phyloP scores from a whole-genome alignment of 2,797 vertebrate species.

The Columba guinea region DNA sequence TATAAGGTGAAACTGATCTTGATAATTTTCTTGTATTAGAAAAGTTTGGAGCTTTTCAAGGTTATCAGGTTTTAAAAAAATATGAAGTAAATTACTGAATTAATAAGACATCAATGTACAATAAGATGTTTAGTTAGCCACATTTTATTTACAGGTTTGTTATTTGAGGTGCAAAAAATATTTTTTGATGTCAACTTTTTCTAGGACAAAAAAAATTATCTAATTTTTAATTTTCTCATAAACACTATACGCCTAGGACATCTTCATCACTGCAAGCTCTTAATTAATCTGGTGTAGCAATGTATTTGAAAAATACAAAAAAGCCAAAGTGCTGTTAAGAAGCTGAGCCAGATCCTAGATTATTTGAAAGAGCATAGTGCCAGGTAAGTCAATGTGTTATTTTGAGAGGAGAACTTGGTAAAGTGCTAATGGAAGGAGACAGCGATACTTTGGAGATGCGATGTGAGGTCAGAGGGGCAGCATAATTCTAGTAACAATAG shows the following conservation, averaged over 20 bases:
- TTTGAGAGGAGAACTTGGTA: neutral
- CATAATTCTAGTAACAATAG: fast-evolving
- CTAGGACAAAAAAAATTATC: neutral
- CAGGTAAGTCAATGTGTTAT: neutral
- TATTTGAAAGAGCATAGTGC: neutral
- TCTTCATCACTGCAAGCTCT: neutral
- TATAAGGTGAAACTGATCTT: neutral
- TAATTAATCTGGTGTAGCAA: neutral
- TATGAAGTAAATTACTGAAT: neutral
- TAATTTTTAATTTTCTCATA: neutral
- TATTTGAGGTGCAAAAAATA: neutral
- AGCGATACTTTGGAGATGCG: neutral
- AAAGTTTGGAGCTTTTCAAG: neutral
- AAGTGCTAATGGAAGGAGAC: neutral
- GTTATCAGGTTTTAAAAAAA: neutral
- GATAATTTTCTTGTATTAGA: neutral
- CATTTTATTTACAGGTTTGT: neutral
- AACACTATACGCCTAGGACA: neutral
- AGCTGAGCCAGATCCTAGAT: neutral
- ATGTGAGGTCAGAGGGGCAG: neutral
- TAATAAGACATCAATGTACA: neutral
- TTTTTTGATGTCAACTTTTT: neutral
- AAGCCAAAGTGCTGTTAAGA: neutral
- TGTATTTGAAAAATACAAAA: neutral
- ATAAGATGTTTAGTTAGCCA: neutral